Evolutionary conservation across 1,140 invertebrate species (phyloP).

Genomic region (Asobara japonica): DNA sequence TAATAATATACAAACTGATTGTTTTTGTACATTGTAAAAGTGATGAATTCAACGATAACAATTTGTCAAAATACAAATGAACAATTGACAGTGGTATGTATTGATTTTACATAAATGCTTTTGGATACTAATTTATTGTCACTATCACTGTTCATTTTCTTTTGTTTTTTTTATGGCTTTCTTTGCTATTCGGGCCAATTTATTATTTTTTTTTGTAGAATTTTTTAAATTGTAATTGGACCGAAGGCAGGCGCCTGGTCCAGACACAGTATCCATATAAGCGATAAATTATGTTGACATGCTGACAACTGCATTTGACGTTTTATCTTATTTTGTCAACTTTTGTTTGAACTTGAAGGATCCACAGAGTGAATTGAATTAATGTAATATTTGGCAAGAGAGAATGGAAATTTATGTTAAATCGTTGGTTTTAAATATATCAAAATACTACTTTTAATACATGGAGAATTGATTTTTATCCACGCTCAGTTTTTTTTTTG

Average conservation of each 20-base stretch:
- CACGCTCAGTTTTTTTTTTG: not conserved
- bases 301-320: not conserved
- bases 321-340: not conserved
- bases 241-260: not conserved
- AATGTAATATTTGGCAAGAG: not conserved
- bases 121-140: constrained; percentile 37
- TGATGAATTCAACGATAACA: not conserved
- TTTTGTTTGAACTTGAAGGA: not conserved
- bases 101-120: constrained; percentile 20
- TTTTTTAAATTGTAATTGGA: not conserved
- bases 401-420: constrained; percentile 39
- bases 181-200: not conserved
- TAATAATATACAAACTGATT: not conserved
- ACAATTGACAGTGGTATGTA: not conserved
- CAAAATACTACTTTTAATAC: constrained; percentile 47
- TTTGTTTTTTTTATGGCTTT: not conserved
- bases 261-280: not conserved
- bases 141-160: not conserved
- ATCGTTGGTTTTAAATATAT: constrained; percentile 55
- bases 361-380: not conserved
- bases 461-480: constrained; percentile 30
- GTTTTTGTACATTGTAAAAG: not conserved
- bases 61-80: not conserved
- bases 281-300: not conserved
- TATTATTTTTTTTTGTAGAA: not conserved